Percentiles rank a stretch among this genome's conserved stretches.
phyloP scores from a whole-genome alignment of 1,140 invertebrate species.

The Caenorhabditis inopinata region DNA sequence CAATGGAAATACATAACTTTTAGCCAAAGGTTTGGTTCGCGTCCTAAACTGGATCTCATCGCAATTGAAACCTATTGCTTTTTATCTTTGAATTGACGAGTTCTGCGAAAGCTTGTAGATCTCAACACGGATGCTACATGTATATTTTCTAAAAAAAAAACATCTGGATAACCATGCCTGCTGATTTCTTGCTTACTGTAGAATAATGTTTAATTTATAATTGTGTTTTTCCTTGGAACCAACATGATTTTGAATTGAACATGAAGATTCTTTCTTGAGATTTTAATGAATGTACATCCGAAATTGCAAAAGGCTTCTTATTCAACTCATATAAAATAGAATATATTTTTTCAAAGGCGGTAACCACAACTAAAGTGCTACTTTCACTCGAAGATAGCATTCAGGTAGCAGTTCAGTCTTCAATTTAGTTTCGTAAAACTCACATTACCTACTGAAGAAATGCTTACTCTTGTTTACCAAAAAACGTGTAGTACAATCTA shows the following conservation, averaged over 20 bases:
- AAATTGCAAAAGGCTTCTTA: too few species aligned
- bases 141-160: too few species aligned
- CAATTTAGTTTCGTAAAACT: background rate
- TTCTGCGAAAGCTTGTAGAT: background rate
- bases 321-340: too few species aligned
- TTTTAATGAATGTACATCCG: too few species aligned
- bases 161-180: too few species aligned
- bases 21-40: background rate
- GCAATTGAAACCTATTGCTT: background rate
- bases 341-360: background rate
- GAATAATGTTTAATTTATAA: too few species aligned
- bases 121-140: background rate
- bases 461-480: background rate
- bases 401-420: background rate
- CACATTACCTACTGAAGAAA: background rate
- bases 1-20: background rate
- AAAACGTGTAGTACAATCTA: slow-evolving; percentile 6
- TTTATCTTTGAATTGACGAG: background rate
- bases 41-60: background rate
- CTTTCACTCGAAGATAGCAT: background rate
- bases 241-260: too few species aligned
- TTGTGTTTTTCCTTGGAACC: too few species aligned
- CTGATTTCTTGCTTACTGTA: too few species aligned
- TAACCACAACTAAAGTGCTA: background rate
- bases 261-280: too few species aligned